Base-by-base conservation (phyloP, 2,888 invertebrate genomes). In the Eupithecia centaureata region DNA sequence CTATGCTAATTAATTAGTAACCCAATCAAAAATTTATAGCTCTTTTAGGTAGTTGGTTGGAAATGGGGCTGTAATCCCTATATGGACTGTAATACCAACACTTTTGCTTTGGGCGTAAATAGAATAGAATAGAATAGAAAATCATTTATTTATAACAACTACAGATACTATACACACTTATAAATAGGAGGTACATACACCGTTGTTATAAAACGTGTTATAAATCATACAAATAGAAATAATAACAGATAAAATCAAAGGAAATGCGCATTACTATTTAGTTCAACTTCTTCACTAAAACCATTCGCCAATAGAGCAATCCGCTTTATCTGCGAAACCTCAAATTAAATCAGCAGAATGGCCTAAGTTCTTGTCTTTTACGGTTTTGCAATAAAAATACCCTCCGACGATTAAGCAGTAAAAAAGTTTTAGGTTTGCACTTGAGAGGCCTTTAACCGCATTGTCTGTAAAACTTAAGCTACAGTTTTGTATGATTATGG, bases 271-370 rank as follows among this genome's bases (percentile, higher is more conserved):
- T 1, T 1, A 42, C 18, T 22, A 47, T 47, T 47, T 22, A 22
- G 10, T 47, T 42, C 13, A 8, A 52, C 12, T 52, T 13, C 27
- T 56, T 18, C 62, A 62, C 62, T 58, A 62, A 38, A 62, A 57
- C 61, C 25, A 42, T 27, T 38, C 52, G 25, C 51, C 28, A 68
- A 63, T 61, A 63, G 35, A 68, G 62, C 75, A 73, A 74, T 83
- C 79, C 76, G 74, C 76, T 79, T 78, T 76, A 76, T 78, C 77
- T 77, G 77, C 72, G 61, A 72, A 76, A 76, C 73, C 75, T 80
- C 74, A 80, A 78, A 81, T 80, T 80, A 81, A 83, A 82, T 79
- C 78, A 82, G 76, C 73, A 74, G 66, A 73, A 73, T 75, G 63
- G 67, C 68, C 73, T 52, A 65, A 78, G 72, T 79, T 72, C 71